Evolutionary conservation across 2,113 vertebrate species (phyloP).

Genomic region (Heterotilapia buettikoferi): DNA sequence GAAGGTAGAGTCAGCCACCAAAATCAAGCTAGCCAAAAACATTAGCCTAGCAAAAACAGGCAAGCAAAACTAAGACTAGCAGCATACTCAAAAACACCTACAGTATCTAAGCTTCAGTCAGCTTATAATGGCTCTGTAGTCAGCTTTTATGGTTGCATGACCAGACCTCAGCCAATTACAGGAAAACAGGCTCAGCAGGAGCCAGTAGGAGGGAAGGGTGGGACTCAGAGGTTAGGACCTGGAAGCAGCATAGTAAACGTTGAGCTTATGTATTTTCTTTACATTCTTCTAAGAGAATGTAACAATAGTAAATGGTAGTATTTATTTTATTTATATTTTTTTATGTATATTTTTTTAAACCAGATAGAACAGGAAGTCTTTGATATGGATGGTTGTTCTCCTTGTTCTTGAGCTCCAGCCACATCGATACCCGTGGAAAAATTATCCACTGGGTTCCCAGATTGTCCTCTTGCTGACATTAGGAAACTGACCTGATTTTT

Average conservation of each 20-base stretch:
- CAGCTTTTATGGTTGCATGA: background rate
- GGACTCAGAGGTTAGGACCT: background rate
- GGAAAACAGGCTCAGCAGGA: background rate
- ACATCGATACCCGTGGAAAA: background rate
- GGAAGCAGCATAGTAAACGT: background rate
- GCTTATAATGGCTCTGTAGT: background rate
- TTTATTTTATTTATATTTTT: background rate
- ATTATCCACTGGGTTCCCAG: background rate
- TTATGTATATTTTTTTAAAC: background rate
- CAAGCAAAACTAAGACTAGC: rapidly evolving
- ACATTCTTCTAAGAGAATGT: rapidly evolving
- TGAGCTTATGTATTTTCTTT: background rate
- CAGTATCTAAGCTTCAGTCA: background rate
- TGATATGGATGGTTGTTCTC: background rate
- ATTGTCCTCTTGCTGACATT: background rate
- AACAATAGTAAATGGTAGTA: background rate
- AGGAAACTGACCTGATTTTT: background rate
- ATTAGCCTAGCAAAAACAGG: background rate
- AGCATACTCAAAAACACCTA: background rate
- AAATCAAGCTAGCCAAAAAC: background rate
- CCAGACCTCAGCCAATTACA: background rate
- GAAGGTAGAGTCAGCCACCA: background rate
- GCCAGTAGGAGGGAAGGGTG: background rate
- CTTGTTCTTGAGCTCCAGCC: background rate
- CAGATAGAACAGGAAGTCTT: background rate